Conservation (phyloP, 2,797 vertebrate species). For the Brachymystax lenok region DNA sequence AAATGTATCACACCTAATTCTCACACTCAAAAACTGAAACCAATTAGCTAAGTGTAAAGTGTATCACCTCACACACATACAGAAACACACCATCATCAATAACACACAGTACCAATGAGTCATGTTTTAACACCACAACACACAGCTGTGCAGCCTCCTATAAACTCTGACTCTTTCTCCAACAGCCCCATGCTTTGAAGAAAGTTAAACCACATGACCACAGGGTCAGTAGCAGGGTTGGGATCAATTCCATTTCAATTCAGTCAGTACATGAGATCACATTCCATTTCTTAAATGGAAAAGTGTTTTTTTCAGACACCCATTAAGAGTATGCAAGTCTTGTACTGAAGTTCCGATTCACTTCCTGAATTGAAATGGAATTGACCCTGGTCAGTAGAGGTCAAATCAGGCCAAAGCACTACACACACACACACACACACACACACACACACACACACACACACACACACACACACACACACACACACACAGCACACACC, state of each 20-base stretch:
- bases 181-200: background rate
- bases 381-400: background rate
- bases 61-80: background rate
- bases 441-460: background rate
- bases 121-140: background rate
- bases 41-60: background rate
- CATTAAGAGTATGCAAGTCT: background rate
- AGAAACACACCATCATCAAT: background rate
- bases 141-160: background rate
- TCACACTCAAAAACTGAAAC: background rate
- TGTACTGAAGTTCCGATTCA: background rate
- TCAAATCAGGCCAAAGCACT: background rate
- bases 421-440: conserved; percentile 3
- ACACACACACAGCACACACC: background rate
- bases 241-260: background rate
- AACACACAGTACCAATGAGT: background rate
- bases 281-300: background rate
- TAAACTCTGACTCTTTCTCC: background rate
- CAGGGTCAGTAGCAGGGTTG: background rate
- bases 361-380: background rate
- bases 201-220: background rate
- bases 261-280: conserved; percentile 10
- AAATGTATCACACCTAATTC: background rate
- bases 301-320: background rate
- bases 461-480: background rate